phyloP scores from a whole-genome alignment of 2,888 invertebrate species.

The Gortyna flavago region DNA sequence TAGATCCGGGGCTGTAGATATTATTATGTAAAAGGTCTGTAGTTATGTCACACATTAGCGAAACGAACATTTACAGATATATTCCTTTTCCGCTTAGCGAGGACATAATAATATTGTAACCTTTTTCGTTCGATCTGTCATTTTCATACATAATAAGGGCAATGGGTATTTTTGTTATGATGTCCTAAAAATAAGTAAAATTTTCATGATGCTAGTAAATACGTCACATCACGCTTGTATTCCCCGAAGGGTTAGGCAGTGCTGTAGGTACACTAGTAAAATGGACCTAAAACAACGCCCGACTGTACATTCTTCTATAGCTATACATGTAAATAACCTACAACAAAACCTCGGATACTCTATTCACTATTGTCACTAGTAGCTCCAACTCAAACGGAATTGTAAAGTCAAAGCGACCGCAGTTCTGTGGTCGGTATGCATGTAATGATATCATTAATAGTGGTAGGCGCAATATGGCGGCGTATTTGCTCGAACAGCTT shows the following conservation, averaged over 20 bases:
- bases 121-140: background rate
- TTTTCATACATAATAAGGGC: background rate
- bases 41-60: background rate
- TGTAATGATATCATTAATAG: slow-evolving; percentile 43
- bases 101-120: background rate
- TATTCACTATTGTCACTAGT: slow-evolving; percentile 47
- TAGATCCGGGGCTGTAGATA: background rate
- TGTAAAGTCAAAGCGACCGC: slow-evolving; percentile 47
- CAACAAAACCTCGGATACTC: slow-evolving; percentile 28
- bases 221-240: background rate
- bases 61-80: background rate
- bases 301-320: background rate
- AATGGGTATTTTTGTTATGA: background rate
- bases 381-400: slow-evolving; percentile 49
- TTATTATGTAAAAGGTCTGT: background rate
- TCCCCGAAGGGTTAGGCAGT: background rate
- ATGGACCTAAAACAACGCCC: background rate
- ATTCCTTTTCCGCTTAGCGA: slow-evolving; percentile 1
- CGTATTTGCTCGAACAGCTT: slow-evolving; percentile 28
- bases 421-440: slow-evolving; percentile 50
- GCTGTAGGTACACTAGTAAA: background rate
- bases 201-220: background rate
- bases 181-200: background rate
- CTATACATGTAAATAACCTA: background rate
- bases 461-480: slow-evolving; percentile 29